These are phyloP conservation scores for Sternotherus odoratus DNA, from an alignment of 2,797 vertebrate species.

Conservation along the genomic window DNA sequence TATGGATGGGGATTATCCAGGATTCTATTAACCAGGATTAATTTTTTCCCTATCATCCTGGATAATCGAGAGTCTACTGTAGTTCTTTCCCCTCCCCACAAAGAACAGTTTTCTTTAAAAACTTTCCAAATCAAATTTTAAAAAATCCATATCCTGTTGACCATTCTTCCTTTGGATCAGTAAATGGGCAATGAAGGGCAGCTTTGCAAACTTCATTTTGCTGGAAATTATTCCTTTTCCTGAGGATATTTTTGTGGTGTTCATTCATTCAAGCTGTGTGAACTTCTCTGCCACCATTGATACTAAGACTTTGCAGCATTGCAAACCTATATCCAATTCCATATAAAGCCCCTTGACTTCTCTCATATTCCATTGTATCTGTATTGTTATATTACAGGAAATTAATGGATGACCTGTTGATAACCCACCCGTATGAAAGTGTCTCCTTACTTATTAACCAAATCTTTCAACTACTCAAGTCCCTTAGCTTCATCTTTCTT, in stretches of 20 bases:
- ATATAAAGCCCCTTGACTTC: not conserved
- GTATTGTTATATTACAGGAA: not conserved
- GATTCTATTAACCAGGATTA: too few species aligned
- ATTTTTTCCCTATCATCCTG: too few species aligned
- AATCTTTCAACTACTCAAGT: not conserved
- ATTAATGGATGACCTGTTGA: accelerated
- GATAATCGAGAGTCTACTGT: too few species aligned
- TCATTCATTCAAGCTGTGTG: not conserved
- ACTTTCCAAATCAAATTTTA: not conserved
- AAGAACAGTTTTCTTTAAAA: not conserved
- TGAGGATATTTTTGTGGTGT: not conserved
- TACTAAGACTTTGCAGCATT: not conserved
- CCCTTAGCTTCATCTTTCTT: not conserved
- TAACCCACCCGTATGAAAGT: not conserved
- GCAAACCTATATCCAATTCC: not conserved
- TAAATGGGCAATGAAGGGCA: not conserved
- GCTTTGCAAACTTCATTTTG: not conserved
- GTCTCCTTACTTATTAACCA: not conserved
- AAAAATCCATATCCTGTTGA: not conserved
- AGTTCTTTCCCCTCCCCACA: too few species aligned
- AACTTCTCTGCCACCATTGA: not conserved
- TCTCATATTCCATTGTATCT: not conserved
- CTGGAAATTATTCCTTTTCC: not conserved
- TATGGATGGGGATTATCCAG: too few species aligned
- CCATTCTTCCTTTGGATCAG: not conserved